These are phyloP conservation scores for Gavia stellata DNA, from an alignment of 2,113 vertebrate genomes.

Conservation along the genomic window DNA sequence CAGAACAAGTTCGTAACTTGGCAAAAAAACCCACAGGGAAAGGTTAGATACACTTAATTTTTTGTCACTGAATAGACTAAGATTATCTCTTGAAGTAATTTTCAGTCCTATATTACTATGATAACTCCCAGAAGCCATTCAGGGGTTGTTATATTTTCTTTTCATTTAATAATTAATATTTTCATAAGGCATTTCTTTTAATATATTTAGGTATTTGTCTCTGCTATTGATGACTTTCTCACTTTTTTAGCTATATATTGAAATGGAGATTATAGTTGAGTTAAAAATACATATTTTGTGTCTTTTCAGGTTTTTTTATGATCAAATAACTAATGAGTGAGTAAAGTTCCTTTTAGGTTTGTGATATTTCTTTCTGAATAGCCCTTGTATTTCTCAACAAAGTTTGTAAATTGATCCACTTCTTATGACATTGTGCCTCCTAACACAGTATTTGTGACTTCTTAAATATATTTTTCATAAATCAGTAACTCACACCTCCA, in stretches of 20 bases:
- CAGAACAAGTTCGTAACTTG: background rate
- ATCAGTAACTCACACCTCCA: background rate
- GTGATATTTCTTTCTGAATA: background rate
- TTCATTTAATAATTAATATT: background rate
- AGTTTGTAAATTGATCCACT: background rate
- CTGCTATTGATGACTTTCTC: background rate
- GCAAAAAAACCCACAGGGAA: background rate
- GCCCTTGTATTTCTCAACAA: background rate
- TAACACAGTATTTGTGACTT: background rate
- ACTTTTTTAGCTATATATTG: background rate
- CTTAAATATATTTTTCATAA: background rate
- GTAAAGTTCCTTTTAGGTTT: background rate
- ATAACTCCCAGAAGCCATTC: background rate
- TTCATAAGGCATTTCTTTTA: background rate
- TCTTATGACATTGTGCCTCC: background rate
- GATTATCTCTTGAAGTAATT: background rate
- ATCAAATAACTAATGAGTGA: background rate
- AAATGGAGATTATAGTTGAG: background rate
- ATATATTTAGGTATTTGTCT: background rate
- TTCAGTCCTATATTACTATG: background rate
- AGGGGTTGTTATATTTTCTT: background rate
- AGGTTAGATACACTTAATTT: background rate
- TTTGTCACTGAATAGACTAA: background rate
- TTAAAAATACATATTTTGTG: background rate
- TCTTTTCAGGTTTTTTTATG: background rate